Conservation (phyloP, 1,140 invertebrate species). For the Heliothis virescens region DNA sequence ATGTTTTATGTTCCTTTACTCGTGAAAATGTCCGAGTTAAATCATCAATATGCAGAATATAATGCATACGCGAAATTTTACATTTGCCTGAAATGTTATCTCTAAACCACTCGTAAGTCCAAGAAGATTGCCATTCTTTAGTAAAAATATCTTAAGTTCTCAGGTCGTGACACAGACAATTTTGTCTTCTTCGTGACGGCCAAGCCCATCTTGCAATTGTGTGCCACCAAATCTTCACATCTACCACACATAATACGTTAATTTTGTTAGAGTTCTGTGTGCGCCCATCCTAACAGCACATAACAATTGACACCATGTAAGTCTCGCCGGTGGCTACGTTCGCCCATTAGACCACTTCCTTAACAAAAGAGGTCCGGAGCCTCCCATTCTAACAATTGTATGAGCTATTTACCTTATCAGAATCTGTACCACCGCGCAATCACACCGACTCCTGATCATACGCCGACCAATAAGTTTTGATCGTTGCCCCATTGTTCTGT, state of each 20-base stretch:
- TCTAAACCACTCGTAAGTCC: too few species aligned
- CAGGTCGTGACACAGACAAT: constrained; percentile 22
- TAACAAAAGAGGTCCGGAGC: constrained; percentile 80
- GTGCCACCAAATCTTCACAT: neutral
- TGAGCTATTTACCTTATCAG: constrained; percentile 84
- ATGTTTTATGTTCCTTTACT: too few species aligned
- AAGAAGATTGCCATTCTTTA: too few species aligned
- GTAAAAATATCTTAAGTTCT: neutral
- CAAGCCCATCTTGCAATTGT: constrained; percentile 8
- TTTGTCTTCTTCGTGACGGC: constrained; percentile 8
- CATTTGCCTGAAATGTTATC: too few species aligned
- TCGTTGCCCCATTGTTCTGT: constrained; percentile 57
- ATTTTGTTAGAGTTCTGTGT: constrained; percentile 2
- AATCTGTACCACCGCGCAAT: constrained; percentile 74
- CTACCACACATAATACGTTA: neutral
- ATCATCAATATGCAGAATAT: too few species aligned
- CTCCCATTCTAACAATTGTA: constrained; percentile 83
- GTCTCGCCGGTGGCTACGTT: constrained; percentile 74
- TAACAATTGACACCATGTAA: constrained; percentile 80
- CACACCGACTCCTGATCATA: constrained; percentile 69
- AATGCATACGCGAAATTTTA: too few species aligned
- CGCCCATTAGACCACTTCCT: constrained; percentile 80
- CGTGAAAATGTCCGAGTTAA: too few species aligned
- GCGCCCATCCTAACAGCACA: constrained; percentile 51
- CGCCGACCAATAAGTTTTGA: constrained; percentile 62